phyloP scores from a whole-genome alignment of 2,888 invertebrate genomes.

The Brassicogethes aeneus region DNA sequence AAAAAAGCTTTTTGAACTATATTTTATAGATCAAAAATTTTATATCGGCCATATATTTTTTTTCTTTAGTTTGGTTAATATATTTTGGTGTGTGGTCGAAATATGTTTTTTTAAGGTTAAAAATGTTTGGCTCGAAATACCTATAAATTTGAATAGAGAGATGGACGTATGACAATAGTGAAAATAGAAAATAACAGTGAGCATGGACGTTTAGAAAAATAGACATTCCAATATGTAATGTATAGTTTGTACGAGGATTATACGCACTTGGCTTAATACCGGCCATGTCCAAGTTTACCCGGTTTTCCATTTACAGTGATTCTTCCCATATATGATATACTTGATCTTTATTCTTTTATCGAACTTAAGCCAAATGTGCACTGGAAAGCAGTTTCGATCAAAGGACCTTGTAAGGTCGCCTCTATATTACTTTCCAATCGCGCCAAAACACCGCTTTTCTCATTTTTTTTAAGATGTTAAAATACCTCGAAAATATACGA shows the following conservation, averaged over 20 bases:
- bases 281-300: conserved; percentile 38
- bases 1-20: too few species aligned
- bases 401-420: conserved; percentile 41
- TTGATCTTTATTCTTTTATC: conserved; percentile 44
- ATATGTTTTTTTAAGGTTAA: too few species aligned
- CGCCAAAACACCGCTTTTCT: too few species aligned
- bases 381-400: conserved; percentile 36
- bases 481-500: too few species aligned
- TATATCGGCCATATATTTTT: too few species aligned
- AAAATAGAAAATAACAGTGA: conserved; percentile 8
- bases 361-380: conserved; percentile 38
- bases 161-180: conserved; percentile 3
- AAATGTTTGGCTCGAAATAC: too few species aligned
- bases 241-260: conserved; percentile 21
- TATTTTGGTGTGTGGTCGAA: too few species aligned
- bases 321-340: conserved; percentile 44
- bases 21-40: too few species aligned
- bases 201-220: conserved; percentile 21
- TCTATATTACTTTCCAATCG: conserved; percentile 25
- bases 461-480: too few species aligned
- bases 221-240: conserved; percentile 26
- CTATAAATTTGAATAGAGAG: too few species aligned
- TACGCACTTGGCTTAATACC: conserved; percentile 19
- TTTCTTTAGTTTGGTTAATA: too few species aligned
- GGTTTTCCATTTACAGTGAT: conserved; percentile 45